Conservation (phyloP, 1,140 invertebrate species). For the Meloidogyne chitwoodi region DNA sequence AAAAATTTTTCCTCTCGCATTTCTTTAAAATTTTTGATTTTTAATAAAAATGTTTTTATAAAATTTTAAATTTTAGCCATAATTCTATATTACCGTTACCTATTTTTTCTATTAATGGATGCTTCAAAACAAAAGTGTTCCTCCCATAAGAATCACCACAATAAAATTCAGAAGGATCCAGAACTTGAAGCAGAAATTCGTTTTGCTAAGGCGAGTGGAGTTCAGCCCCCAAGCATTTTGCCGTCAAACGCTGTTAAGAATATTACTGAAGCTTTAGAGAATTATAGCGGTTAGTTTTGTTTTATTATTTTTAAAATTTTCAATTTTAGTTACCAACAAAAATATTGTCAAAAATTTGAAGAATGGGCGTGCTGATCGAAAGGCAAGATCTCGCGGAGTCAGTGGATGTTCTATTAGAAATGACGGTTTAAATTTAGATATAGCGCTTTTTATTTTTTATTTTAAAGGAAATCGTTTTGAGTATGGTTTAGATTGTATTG, state of each 20-base stretch:
- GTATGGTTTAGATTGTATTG: constrained; percentile 44
- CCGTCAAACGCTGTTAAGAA: constrained; percentile 31
- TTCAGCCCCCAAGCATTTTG: constrained; percentile 25
- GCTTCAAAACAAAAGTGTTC: constrained; percentile 5
- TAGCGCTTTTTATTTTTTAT: too few species aligned
- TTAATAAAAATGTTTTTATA: neutral
- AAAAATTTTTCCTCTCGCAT: neutral
- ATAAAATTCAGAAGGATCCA: constrained; percentile 17
- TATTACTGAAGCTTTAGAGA: constrained; percentile 24
- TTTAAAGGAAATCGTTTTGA: constrained; percentile 40
- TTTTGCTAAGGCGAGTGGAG: constrained; percentile 47
- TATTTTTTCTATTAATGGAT: constrained; percentile 7
- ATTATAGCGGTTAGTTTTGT: neutral
- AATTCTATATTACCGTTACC: neutral
- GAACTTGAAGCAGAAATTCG: constrained; percentile 37
- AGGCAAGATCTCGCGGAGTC: constrained; percentile 46
- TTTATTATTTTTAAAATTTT: neutral
- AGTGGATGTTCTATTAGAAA: constrained; percentile 42
- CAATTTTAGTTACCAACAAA: constrained; percentile 3
- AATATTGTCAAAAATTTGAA: constrained; percentile 23
- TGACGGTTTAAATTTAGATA: constrained; percentile 29
- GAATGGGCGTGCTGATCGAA: constrained; percentile 45
- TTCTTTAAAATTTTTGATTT: neutral
- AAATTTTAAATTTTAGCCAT: neutral
- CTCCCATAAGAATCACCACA: constrained; percentile 5